Base-by-base conservation (phyloP, 53 echinoderm and acorn worm genomes). In the Pentamera pediparva region DNA sequence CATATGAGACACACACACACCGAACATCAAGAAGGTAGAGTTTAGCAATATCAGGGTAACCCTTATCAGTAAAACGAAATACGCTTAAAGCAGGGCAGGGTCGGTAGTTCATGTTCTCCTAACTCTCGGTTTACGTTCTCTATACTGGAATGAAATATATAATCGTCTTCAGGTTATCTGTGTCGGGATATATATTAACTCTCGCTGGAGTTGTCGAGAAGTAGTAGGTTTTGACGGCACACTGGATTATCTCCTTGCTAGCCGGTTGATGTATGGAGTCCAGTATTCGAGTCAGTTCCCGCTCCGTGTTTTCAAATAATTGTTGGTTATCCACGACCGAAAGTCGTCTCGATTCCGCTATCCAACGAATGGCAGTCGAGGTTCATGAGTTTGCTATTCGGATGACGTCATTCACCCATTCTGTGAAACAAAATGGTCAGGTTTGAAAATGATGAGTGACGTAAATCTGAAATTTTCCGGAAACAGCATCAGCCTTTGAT, bases 151-250 rank as follows among this genome's bases (percentile, higher is more conserved):
- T n/a, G n/a, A n/a, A n/a, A n/a, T 65, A n/a, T 12, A 67, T 18
- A 28, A 67, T 11, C 6, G 21, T 13, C 28, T 45, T 67, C 67
- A 67, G 40, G 22, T 67, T 45, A 12, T 67, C 67, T 2, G 67
- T 67, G 30, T 67, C 40, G 28, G 67, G 67, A 67, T 67, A 41
- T 41, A 41, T 67, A 18, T 39, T 40, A 67, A 67, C 40, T 17
- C 67, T 45, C 11, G 28, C 39, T 5, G 24, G 30, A 24, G 29
- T 43, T 7, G 29, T 18, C 27, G 45, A 27, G 18, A 45, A 45
- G 45, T 67, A 67, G 41, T 67, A 47, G 15, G 48, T 29, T 39
- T 67, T 67, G 7, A 67, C 67, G 18, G 67, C 67, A 67, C 67
- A 67, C 17, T 41, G 40, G 18, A 67, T 13, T 22, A 10, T 27